Evolutionary conservation across 2,797 vertebrate genomes (phyloP), one percentile per base, ranked within the genome.

Genomic region (Morus bassanus): DNA sequence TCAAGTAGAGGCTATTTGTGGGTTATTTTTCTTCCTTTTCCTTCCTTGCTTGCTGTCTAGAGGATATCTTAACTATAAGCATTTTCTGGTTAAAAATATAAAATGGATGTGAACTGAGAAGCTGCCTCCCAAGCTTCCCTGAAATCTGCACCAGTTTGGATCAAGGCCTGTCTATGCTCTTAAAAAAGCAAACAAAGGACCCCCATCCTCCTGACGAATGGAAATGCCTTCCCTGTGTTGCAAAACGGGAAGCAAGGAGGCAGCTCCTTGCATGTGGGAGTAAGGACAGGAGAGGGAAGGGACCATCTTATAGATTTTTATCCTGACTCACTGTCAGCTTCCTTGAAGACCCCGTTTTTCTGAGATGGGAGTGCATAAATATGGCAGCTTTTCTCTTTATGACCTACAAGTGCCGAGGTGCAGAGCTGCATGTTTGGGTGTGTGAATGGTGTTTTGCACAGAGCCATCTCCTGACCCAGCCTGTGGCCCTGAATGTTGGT

Each of bases 361-460:
- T 85, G 51, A 22, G 35, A 37, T 19, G 17, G 57, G 45, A 53
- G 7, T 24, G 9, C 25, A 31, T 21, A 48, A 70, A 48, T 22
- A 21, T 0, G 0, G 39, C 3, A 1, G 24, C 17, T 75, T 69
- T 70, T 54, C n/a, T 48, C 39, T 65, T 60, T 33, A 11, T 27
- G 33, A 11, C 10, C 35, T 37, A 18, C n/a, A 27, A 8, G 23
- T 43, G 31, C 27, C 0, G 0, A 68, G 37, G 33, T 0, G 0
- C 24, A 16, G 77, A 45, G 43, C 54, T 73, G 67, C 22, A 1
- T 10, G 13, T 57, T 12, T 82, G 43, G 22, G 43, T 2, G 0
- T 7, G 13, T 22, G 43, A 82, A 22, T 10, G 25, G 25, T 25
- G 13, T 25, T 81, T 63, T 63, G 63, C 43, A 53, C 22, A n/a